Conservation (phyloP, 2,113 vertebrate genomes). For the Caloenas nicobarica region DNA sequence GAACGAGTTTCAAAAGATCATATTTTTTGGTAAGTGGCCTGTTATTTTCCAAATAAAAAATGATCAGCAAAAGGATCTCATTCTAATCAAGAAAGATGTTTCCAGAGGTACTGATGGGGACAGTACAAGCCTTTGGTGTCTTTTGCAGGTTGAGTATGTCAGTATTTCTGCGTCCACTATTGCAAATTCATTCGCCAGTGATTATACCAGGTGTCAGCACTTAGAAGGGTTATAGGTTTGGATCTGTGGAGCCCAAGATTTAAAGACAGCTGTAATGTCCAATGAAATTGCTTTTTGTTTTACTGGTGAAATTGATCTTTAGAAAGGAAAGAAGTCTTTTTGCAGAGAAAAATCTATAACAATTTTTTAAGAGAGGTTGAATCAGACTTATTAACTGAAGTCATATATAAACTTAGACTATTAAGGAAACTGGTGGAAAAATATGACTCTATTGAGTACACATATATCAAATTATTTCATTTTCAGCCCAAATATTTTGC, state of each 20-base stretch:
- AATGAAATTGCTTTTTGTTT: neutral
- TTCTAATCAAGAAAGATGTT: neutral
- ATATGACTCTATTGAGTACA: neutral
- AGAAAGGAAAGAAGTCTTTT: neutral
- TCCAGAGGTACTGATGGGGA: neutral
- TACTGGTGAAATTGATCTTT: neutral
- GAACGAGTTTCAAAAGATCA: constrained; percentile 91
- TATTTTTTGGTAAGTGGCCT: constrained; percentile 87
- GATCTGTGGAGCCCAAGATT: neutral
- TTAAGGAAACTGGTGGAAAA: neutral
- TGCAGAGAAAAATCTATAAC: neutral
- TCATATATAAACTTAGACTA: neutral
- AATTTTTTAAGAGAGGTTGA: neutral
- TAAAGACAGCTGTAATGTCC: neutral
- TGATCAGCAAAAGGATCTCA: neutral
- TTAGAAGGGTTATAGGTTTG: neutral
- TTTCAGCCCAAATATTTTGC: neutral
- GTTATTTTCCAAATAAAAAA: neutral
- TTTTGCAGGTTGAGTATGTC: neutral
- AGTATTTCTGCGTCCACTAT: neutral
- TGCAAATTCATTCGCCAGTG: neutral
- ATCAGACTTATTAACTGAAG: neutral
- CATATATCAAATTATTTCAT: neutral
- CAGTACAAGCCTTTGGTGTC: neutral
- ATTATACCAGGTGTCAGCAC: neutral